phyloP scores from a whole-genome alignment of 2,797 vertebrate species.

The Sebastes flavidus region DNA sequence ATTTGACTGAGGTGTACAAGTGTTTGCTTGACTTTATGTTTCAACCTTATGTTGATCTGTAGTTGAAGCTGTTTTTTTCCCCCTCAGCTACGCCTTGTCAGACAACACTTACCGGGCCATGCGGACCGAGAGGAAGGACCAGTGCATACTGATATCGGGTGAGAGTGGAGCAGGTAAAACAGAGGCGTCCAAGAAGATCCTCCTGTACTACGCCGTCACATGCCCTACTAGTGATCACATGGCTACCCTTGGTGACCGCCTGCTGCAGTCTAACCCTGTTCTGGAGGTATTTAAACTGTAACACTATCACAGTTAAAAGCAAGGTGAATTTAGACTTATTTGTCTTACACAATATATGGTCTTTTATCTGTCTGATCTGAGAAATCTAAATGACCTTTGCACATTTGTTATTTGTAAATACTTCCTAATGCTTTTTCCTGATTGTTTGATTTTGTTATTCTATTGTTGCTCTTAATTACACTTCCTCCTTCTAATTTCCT shows the following conservation, averaged over 20 bases:
- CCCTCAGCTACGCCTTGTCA: constrained; percentile 89
- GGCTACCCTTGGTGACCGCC: constrained; percentile 82
- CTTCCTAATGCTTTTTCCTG: not conserved
- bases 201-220: constrained; percentile 90
- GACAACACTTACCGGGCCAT: constrained; percentile 96
- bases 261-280: constrained; percentile 93
- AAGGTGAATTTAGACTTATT: not conserved
- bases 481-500: constrained; percentile 20
- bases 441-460: constrained; percentile 1
- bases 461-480: constrained; percentile 9
- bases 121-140: constrained; percentile 90
- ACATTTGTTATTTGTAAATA: not conserved
- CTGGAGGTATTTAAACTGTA: constrained; percentile 86
- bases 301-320: not conserved
- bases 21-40: not conserved
- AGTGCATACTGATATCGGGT: constrained; percentile 86
- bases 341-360: not conserved
- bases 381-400: not conserved
- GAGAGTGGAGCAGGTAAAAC: constrained; percentile 96
- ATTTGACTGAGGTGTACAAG: not conserved
- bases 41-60: not conserved
- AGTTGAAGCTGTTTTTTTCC: not conserved
- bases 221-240: constrained; percentile 76
- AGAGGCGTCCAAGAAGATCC: constrained; percentile 95
- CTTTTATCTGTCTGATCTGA: not conserved